Conservation (phyloP, 2,888 invertebrate genomes). For the Sacculina carcini region DNA sequence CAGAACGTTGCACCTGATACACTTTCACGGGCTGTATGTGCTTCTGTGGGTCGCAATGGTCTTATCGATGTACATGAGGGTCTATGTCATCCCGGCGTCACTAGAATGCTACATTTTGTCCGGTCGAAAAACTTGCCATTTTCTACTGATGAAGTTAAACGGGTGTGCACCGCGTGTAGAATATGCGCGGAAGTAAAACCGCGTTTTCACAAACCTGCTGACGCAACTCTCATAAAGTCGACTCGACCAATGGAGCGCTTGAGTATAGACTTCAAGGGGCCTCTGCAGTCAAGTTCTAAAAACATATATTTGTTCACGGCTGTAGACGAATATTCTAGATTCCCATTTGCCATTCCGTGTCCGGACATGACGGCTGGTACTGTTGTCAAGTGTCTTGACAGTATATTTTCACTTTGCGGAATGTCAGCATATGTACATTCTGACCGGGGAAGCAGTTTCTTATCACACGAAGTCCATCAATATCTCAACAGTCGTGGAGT, state of each 20-base stretch:
- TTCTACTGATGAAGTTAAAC: conserved; percentile 7
- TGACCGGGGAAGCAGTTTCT: no score
- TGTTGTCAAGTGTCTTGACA: conserved; percentile 8
- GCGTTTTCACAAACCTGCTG: conserved; percentile 9
- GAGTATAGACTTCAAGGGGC: conserved; percentile 5
- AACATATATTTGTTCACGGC: conserved; percentile 10
- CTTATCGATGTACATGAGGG: no score
- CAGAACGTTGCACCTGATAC: conserved; percentile 9
- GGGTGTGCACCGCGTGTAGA: neutral
- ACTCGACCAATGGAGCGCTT: neutral
- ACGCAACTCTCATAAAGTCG: conserved; percentile 13
- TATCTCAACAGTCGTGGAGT: no score
- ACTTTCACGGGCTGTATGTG: conserved; percentile 5
- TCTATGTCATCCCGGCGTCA: no score
- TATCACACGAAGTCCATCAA: no score
- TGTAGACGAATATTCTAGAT: neutral
- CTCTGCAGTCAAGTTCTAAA: conserved; percentile 9
- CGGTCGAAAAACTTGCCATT: no score
- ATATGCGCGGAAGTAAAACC: conserved; percentile 8
- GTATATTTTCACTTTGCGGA: neutral
- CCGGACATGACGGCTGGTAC: conserved; percentile 9
- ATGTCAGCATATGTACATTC: neutral
- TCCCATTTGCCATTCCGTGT: conserved; percentile 11
- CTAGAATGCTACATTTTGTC: no score
- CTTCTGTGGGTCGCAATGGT: no score